Base-by-base conservation (phyloP, 2,797 vertebrate genomes). In the Sebastes matsubarae region DNA sequence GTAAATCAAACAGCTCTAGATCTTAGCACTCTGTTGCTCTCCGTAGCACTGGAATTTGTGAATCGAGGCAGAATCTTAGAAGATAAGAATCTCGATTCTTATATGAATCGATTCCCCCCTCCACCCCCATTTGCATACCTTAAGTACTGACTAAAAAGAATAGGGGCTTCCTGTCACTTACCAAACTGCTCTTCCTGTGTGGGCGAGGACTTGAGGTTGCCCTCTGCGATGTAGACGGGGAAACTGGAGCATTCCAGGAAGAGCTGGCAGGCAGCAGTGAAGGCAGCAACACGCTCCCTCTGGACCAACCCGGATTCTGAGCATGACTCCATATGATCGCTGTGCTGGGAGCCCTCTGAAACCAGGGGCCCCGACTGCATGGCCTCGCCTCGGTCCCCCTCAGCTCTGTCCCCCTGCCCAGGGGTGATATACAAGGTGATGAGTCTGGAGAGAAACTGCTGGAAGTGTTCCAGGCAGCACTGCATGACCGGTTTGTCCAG, bases 231-330 rank as follows among this genome's bases (percentile, higher is more conserved):
- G 93, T 99, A 99, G 85, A 99, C 95, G 0, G 99, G 99, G 92
- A 99, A 99, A 94, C 99, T 99, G 16, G 98, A 99, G 92, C 98
- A 99, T 92, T 99, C 99, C 70, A 99, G 94, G 80, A 99, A 98
- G 14, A 99, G 97, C 94, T 99, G 99, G 74, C 98, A 99, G 71
- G 98, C 97, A 87, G 99, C 98, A 79, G 97, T 96, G 82, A 99
- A 98, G 75, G 97, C 97, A 92, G 96, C 94, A 34, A 97, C 95
- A 88, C 96, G 96, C 79, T 97, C 97, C 89, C 95, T 98, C 1
- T 95, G 94, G 63, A 94, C 29, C 59, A 80, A 6, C 54, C 14
- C 89, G 34, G 76, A 77, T 42, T n/a, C 84, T 13, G 75, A 72
- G 24, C 60, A 75, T 1, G 73, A 30, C 32, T 88, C 92, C 27